Evolutionary conservation across 2,113 vertebrate genomes (phyloP).

Genomic region (Parus major): DNA sequence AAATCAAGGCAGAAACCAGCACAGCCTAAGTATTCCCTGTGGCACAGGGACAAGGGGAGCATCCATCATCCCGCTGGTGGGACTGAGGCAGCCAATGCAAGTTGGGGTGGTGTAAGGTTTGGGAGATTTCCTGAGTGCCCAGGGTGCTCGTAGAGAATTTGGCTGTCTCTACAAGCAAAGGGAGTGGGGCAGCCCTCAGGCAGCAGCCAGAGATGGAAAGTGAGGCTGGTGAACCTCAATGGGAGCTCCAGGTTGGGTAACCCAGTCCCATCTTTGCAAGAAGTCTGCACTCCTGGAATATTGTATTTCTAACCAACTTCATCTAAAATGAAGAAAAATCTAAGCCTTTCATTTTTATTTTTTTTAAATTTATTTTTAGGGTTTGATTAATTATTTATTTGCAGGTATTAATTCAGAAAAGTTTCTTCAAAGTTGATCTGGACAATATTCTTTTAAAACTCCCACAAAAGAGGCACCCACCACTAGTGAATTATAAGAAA

Average conservation of each 20-base stretch:
- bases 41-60: not conserved
- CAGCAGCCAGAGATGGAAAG: not conserved
- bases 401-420: not conserved
- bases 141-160: not conserved
- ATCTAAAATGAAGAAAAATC: not conserved
- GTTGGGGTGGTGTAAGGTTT: not conserved
- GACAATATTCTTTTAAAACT: not conserved
- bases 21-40: not conserved
- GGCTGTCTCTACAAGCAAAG: not conserved
- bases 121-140: not conserved
- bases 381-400: not conserved
- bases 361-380: too few relatives aligned
- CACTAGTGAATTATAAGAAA: not conserved
- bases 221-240: not conserved
- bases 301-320: not conserved
- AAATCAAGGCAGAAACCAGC: not conserved
- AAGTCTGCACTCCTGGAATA: not conserved
- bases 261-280: fast-evolving
- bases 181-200: fast-evolving
- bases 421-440: not conserved
- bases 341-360: not conserved
- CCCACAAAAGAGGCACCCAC: not conserved
- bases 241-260: fast-evolving
- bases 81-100: fast-evolving
- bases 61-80: not conserved